Conservation (phyloP, 2,113 vertebrate species). For the Bujurquina vittata region DNA sequence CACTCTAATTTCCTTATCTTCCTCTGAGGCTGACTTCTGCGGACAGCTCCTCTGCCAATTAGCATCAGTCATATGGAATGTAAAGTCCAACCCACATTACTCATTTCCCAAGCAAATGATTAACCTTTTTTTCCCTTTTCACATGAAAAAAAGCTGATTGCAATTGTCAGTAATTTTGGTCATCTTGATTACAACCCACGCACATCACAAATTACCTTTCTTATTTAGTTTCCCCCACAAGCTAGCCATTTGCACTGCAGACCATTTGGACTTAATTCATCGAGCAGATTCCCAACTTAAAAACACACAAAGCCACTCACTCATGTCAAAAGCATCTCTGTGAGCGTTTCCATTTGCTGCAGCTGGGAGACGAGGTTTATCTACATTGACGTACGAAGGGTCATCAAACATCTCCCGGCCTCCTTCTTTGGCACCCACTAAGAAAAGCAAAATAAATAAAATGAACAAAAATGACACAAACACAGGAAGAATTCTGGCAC, state of each 20-base stretch:
- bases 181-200: slow-evolving; percentile 14
- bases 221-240: neutral
- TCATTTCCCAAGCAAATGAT: slow-evolving; percentile 16
- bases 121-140: neutral
- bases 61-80: slow-evolving; percentile 33
- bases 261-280: neutral
- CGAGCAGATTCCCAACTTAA: neutral
- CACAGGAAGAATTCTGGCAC: neutral
- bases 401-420: slow-evolving; percentile 89
- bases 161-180: neutral
- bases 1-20: slow-evolving; percentile 52
- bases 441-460: neutral
- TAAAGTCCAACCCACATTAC: slow-evolving; percentile 25
- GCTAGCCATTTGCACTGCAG: neutral
- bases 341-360: slow-evolving; percentile 87
- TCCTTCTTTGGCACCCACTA: slow-evolving; percentile 76
- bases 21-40: slow-evolving; percentile 25
- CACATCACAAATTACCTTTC: neutral
- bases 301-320: slow-evolving; percentile 73
- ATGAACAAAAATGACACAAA: neutral
- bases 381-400: slow-evolving; percentile 96
- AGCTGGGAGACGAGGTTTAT: slow-evolving; percentile 84
- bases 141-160: slow-evolving; percentile 3
- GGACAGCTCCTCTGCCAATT: slow-evolving; percentile 42
- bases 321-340: slow-evolving; percentile 96